Base-by-base conservation (phyloP, 2,797 vertebrate species). In the Megaceryle alcyon region DNA sequence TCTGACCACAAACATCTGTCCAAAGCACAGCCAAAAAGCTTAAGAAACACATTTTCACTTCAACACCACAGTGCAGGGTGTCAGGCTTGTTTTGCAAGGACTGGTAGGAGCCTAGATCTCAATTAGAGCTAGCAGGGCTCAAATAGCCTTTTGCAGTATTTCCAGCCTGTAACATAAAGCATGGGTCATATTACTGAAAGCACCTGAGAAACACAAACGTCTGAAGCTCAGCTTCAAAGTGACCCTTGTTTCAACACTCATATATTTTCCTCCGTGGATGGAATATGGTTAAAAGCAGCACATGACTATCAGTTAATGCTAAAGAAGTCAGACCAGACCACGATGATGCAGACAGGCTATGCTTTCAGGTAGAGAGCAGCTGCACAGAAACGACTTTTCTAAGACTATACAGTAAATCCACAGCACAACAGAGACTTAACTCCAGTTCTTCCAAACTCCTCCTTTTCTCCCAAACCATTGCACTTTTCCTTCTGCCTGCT, bases 201-300 rank as follows among this genome's bases (percentile, higher is more conserved):
- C 75, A 84, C 77, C 72, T 14, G 83, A 90, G 71, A 82, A 85
- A 86, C 71, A 82, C 70, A 88, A 57, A 59, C 0, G 0, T 76
- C 82, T 69, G 70, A 96, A 84, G 64, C 75, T 88, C 78, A 53
- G 77, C 68, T 96, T 92, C 78, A 77, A 93, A 90, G 66, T 44
- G 73, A 91, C 72, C 80, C 82, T 76, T 54, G 51, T 88, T 94
- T 84, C 92, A 94, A 81, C 82, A 63, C 37, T 70, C 5, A 2
- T 61, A 26, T 59, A 53, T 83, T 86, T 71, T 86, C 63, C 51
- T 84, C n/a, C 2, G 2, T 65, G 80, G 65, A 59, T 78, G 54
- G 72, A 91, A 86, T 25, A 29, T 37, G 66, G 95, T 84, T 86
- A 65, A 86, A 91, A 88, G 66, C 3, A 11, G 43, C 77, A 61